Percentiles rank a stretch among this genome's conserved stretches.
These are phyloP conservation scores for Bos indicus DNA, from an alignment of 2,113 vertebrate genomes.

Conservation along the genomic window DNA sequence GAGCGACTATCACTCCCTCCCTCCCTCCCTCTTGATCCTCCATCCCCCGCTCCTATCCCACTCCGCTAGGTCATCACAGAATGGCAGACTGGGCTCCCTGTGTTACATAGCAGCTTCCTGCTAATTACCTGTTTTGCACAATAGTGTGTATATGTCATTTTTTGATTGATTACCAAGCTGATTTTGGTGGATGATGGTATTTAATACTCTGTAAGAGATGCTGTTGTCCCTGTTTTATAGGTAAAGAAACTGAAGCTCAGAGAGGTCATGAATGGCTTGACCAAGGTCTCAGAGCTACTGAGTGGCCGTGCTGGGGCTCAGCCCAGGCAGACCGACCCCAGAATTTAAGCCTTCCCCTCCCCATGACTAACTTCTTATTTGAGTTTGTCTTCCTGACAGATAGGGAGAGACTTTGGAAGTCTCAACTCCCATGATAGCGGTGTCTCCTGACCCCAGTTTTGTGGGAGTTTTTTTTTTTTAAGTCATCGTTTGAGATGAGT, in stretches of 20 bases:
- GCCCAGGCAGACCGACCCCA: background rate
- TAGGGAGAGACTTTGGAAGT: background rate
- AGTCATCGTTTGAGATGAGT: background rate
- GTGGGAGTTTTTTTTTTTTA: background rate
- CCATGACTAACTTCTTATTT: background rate
- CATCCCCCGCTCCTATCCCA: background rate
- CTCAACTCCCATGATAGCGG: background rate
- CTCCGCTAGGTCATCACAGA: background rate
- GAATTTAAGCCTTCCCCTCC: background rate
- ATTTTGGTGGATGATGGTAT: background rate
- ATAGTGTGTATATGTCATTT: background rate
- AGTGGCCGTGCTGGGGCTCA: background rate
- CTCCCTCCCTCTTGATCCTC: background rate
- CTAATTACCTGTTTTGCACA: background rate
- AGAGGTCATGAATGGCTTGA: background rate
- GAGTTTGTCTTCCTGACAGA: background rate
- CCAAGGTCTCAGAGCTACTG: background rate
- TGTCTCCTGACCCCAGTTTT: background rate
- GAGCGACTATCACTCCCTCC: rapidly evolving
- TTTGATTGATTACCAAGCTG: background rate
- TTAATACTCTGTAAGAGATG: background rate
- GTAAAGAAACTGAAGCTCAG: background rate
- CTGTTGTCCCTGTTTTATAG: background rate
- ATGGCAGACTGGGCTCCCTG: background rate
- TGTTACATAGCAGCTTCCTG: background rate